Percentiles rank a stretch among this genome's conserved stretches.
Evolutionary conservation across 2,797 vertebrate genomes (phyloP).

Genomic region (Selene dorsalis): DNA sequence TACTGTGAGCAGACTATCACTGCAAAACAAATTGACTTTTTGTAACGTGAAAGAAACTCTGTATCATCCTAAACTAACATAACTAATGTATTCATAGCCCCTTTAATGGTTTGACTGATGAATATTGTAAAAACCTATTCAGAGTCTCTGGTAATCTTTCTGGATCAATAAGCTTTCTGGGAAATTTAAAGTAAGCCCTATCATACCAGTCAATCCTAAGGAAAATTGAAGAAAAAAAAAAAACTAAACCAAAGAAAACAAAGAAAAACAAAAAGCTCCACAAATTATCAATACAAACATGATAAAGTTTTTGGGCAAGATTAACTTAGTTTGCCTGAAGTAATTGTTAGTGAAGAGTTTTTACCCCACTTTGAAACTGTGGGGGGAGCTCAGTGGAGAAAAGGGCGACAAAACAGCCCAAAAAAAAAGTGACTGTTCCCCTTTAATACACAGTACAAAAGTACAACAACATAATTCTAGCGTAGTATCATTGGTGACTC

Average conservation of each 20-base stretch:
- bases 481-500: neutral
- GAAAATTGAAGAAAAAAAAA: neutral
- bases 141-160: conserved; percentile 2
- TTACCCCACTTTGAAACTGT: neutral
- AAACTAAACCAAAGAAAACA: conserved; percentile 13
- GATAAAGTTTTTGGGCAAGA: conserved; percentile 20
- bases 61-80: neutral
- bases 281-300: too few relatives aligned
- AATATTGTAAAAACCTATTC: neutral
- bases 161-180: conserved; percentile 21
- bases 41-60: neutral
- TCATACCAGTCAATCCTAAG: neutral
- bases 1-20: neutral
- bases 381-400: too few relatives aligned
- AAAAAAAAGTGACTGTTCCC: too few relatives aligned
- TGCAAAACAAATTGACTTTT: neutral
- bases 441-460: neutral
- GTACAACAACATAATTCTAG: neutral
- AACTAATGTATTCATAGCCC: neutral
- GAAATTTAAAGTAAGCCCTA: conserved; percentile 2
- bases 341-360: too few relatives aligned
- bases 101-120: neutral
- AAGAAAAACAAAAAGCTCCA: neutral
- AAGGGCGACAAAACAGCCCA: too few relatives aligned
- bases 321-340: conserved; percentile 5